A percentile compares a stretch with the other conserved stretches of the same genome.
Conservation (phyloP, 2,888 invertebrate species). For the Sphinx pinastri region DNA sequence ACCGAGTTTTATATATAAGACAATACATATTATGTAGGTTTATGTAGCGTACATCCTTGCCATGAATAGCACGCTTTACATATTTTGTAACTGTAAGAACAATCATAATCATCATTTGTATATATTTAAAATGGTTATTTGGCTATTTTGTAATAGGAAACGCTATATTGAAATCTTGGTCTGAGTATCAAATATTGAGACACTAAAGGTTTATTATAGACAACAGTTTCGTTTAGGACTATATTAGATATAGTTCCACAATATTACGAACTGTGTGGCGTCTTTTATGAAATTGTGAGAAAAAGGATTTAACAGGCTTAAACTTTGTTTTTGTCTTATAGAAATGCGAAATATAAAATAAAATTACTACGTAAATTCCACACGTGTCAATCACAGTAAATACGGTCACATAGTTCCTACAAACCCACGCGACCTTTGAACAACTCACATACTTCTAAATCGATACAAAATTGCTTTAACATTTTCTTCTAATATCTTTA, state of each 20-base stretch:
- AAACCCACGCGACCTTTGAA: not conserved
- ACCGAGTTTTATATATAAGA: too few relatives aligned
- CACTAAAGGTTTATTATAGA: not conserved
- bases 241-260: too few relatives aligned
- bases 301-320: too few relatives aligned
- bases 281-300: too few relatives aligned
- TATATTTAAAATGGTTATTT: not conserved
- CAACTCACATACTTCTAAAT: slow-evolving; percentile 37
- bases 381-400: too few relatives aligned
- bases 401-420: too few relatives aligned
- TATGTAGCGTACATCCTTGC: not conserved
- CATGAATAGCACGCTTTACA: not conserved
- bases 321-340: too few relatives aligned
- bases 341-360: too few relatives aligned
- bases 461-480: slow-evolving; percentile 62
- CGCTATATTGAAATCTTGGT: not conserved
- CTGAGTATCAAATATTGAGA: not conserved
- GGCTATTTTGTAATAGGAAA: slow-evolving; percentile 4
- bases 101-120: slow-evolving; percentile 16
- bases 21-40: too few relatives aligned
- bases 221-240: too few relatives aligned
- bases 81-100: not conserved
- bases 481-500: slow-evolving; percentile 48
- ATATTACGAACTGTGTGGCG: too few relatives aligned
- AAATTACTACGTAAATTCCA: too few relatives aligned